Evolutionary conservation across 30 jellyfish, hydroid and myxozoan species (phyloP).

Genomic region (Aurelia sp.): DNA sequence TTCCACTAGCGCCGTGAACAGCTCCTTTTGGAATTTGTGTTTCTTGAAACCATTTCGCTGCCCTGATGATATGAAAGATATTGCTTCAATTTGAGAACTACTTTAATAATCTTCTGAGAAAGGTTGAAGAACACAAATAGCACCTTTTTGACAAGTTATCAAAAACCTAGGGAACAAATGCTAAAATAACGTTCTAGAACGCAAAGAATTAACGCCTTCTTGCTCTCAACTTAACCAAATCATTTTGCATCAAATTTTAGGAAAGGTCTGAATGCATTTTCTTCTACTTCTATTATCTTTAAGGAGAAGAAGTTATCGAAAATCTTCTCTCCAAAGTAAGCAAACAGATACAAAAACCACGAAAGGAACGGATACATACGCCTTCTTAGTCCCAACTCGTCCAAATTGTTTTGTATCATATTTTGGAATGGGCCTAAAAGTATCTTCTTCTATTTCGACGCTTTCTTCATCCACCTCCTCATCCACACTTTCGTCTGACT

Average conservation of each 20-base stretch:
- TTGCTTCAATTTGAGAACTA: no score
- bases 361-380: constrained; percentile 13
- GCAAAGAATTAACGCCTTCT: constrained; percentile 53
- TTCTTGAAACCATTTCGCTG: constrained; percentile 70
- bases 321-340: no score
- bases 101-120: no score
- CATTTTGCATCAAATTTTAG: constrained; percentile 60
- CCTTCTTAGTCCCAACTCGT: constrained; percentile 73
- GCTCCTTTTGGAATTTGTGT: constrained; percentile 82
- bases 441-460: constrained; percentile 65
- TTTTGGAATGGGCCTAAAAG: constrained; percentile 62
- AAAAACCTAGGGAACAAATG: no score
- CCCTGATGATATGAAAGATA: constrained; percentile 16
- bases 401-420: constrained; percentile 66
- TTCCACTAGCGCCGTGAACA: constrained; percentile 57
- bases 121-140: no score
- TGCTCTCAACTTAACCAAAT: constrained; percentile 66
- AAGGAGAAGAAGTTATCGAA: no score
- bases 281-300: constrained; percentile 68
- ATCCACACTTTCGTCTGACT: constrained; percentile 9
- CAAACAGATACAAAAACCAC: no score
- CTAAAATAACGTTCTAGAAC: no score
- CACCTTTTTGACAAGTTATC: no score
- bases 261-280: constrained; percentile 52
- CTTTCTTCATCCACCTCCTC: constrained; percentile 45